Conservation (phyloP, 2,797 vertebrate genomes). For the Chlorospingus semifuscus region DNA sequence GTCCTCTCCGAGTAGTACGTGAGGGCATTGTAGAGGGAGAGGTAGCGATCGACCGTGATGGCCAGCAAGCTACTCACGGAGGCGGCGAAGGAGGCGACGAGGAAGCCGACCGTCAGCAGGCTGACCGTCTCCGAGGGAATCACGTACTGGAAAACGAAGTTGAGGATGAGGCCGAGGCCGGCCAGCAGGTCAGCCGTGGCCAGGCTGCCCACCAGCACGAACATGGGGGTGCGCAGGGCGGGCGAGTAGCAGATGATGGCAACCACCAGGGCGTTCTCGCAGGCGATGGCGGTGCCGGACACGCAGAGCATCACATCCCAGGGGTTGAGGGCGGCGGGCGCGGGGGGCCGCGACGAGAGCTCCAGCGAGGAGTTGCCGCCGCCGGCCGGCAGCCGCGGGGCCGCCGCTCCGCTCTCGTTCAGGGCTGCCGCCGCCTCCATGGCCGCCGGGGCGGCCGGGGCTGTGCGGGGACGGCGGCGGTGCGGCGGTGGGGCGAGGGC, state of each 20-base stretch:
- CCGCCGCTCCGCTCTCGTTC: slow-evolving; percentile 73
- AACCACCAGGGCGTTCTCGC: slow-evolving; percentile 95
- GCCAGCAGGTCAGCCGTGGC: slow-evolving; percentile 95
- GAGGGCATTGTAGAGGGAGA: slow-evolving; percentile 95
- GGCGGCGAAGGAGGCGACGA: slow-evolving; percentile 95
- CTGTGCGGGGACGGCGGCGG: slow-evolving; percentile 4
- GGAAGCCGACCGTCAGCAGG: slow-evolving; percentile 94
- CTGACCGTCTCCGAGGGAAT: slow-evolving; percentile 92
- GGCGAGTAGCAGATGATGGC: slow-evolving; percentile 97
- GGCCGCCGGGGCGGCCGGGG: slow-evolving; percentile 56
- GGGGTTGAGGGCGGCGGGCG: slow-evolving; percentile 84
- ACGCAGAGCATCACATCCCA: slow-evolving; percentile 98
- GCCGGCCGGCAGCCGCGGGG: slow-evolving; percentile 60
- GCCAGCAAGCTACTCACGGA: slow-evolving; percentile 95
- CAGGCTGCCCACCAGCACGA: slow-evolving; percentile 95
- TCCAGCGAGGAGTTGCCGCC: slow-evolving; percentile 72
- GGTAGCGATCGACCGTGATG: slow-evolving; percentile 96
- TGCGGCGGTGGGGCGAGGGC: neutral
- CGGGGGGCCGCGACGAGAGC: slow-evolving; percentile 73
- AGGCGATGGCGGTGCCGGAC: slow-evolving; percentile 94
- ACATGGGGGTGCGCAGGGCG: slow-evolving; percentile 92
- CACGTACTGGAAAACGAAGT: slow-evolving; percentile 95
- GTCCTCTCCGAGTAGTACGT: slow-evolving; percentile 97
- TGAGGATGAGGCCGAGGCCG: slow-evolving; percentile 93
- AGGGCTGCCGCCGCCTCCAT: slow-evolving; percentile 78